Evolutionary conservation across 1,140 invertebrate genomes (phyloP).

Genomic region (Cylas formicarius): DNA sequence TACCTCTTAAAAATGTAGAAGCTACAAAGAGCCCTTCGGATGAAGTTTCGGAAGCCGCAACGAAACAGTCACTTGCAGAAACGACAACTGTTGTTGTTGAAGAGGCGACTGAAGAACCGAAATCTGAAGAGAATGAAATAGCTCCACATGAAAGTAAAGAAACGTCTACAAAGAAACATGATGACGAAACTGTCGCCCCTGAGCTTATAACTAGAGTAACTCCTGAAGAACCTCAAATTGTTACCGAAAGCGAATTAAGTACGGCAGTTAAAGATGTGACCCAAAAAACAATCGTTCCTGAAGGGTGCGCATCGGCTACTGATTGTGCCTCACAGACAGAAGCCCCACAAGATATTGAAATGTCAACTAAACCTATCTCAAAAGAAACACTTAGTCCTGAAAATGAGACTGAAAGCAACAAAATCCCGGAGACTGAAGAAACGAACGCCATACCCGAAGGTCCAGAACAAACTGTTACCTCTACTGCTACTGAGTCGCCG

Average conservation of each 20-base stretch:
- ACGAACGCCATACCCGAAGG: constrained; percentile 26
- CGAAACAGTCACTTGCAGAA: no score
- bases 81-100: no score
- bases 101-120: constrained; percentile 15
- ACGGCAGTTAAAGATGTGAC: constrained; percentile 11
- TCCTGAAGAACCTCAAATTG: background rate
- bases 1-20: no score
- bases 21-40: no score
- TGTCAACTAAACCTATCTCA: background rate
- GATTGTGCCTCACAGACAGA: constrained; percentile 23
- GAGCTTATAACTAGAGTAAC: background rate
- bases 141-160: constrained; percentile 17
- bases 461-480: constrained; percentile 8
- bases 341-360: constrained; percentile 11
- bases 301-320: constrained; percentile 18
- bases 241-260: constrained; percentile 2
- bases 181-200: constrained; percentile 2
- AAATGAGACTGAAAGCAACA: constrained; percentile 16
- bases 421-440: constrained; percentile 22
- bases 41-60: no score
- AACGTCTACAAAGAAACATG: constrained; percentile 5
- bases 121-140: constrained; percentile 21
- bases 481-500: background rate
- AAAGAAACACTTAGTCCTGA: constrained; percentile 1
- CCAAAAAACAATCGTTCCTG: constrained; percentile 16